Conservation (phyloP, 2,888 invertebrate species). For the Drosophila stalkeri region DNA sequence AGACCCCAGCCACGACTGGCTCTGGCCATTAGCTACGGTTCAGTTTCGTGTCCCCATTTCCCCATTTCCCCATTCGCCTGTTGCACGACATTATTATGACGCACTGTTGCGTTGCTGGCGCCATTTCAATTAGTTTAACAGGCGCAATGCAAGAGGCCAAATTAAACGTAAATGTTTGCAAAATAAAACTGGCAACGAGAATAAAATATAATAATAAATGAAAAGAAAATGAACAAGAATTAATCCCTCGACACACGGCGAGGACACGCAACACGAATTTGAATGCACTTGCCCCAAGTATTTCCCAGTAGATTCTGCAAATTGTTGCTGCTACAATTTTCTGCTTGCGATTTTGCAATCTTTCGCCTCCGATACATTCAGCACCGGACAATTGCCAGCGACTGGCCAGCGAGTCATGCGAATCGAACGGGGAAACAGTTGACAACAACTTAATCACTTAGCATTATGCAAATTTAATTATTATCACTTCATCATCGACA, state of each 20-base stretch:
- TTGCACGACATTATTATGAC: slow-evolving; percentile 73
- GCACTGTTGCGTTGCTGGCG: slow-evolving; percentile 31
- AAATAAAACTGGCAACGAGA: slow-evolving; percentile 43
- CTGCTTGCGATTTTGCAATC: slow-evolving; percentile 67
- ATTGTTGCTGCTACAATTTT: slow-evolving; percentile 25
- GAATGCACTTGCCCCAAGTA: slow-evolving; percentile 50
- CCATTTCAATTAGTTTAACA: slow-evolving; percentile 78
- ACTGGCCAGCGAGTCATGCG: slow-evolving; percentile 16
- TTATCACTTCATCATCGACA: slow-evolving; percentile 79
- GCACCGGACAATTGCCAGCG: slow-evolving; percentile 50
- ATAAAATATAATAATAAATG: slow-evolving; percentile 15
- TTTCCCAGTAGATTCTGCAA: slow-evolving; percentile 41
- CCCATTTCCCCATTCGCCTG: slow-evolving; percentile 61
- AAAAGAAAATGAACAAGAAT: slow-evolving; percentile 46
- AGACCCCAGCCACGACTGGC: background rate
- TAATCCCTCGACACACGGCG: slow-evolving; percentile 68
- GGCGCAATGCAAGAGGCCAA: slow-evolving; percentile 57
- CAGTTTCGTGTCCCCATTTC: slow-evolving; percentile 28
- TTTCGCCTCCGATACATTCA: slow-evolving; percentile 39
- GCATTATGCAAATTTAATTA: slow-evolving; percentile 81
- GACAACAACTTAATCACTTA: slow-evolving; percentile 81
- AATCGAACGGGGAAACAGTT: slow-evolving; percentile 42
- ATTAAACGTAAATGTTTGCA: slow-evolving; percentile 63
- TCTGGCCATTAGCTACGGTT: slow-evolving; percentile 31
- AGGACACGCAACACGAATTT: slow-evolving; percentile 46